Evolutionary conservation across 2,113 vertebrate genomes (phyloP).

Genomic region (Tretioscincus oriximinensis): DNA sequence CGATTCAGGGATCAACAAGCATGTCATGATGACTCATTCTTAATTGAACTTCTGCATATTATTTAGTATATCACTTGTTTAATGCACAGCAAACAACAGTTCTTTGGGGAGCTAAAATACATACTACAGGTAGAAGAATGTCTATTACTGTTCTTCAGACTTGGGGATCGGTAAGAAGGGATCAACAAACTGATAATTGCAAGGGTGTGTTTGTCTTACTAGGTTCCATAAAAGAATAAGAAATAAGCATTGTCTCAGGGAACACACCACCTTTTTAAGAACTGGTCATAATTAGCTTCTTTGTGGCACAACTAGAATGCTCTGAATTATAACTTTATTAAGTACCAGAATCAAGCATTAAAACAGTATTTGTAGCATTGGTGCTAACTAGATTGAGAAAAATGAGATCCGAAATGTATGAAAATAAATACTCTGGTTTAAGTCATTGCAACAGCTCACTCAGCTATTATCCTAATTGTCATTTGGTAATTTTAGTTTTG

Average conservation of each 20-base stretch:
- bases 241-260: constrained; percentile 27
- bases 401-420: constrained; percentile 51
- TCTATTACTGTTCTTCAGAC: background rate
- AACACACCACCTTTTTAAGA: constrained; percentile 59
- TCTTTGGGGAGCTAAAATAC: background rate
- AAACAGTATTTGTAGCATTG: constrained; percentile 42
- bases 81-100: background rate
- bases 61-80: background rate
- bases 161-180: background rate
- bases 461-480: constrained; percentile 55
- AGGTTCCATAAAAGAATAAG: constrained; percentile 52
- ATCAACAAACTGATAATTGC: constrained; percentile 10
- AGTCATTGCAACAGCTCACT: constrained; percentile 56
- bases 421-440: constrained; percentile 61
- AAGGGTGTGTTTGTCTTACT: constrained; percentile 36
- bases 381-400: constrained; percentile 57
- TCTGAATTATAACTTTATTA: constrained; percentile 63
- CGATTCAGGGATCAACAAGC: too few relatives aligned
- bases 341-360: constrained; percentile 62
- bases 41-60: background rate
- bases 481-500: constrained; percentile 59
- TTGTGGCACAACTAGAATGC: constrained; percentile 59
- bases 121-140: background rate
- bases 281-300: constrained; percentile 67
- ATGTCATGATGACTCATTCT: too few relatives aligned